Conservation (phyloP, 2,797 vertebrate species). For the Lateolabrax maculatus region DNA sequence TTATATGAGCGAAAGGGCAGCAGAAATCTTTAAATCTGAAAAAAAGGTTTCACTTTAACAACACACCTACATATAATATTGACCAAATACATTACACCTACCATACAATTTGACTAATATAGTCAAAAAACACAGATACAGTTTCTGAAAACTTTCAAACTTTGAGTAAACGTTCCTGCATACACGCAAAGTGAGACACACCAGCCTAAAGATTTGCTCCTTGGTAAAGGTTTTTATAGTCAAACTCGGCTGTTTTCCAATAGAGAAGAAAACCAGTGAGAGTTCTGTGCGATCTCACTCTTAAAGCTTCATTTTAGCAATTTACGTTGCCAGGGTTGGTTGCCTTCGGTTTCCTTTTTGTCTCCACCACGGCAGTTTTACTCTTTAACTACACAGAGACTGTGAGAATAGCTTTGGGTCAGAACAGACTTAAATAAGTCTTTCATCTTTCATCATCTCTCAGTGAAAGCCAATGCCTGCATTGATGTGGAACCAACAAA, state of each 20-base stretch:
- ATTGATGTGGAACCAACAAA: neutral
- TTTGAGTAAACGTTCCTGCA: neutral
- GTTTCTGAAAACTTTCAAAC: neutral
- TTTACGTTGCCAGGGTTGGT: neutral
- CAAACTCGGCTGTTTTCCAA: neutral
- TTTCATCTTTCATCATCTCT: conserved; percentile 23
- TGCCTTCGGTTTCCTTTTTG: neutral
- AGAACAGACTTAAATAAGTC: conserved; percentile 31
- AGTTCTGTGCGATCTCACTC: neutral
- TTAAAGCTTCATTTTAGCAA: neutral
- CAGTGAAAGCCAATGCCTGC: neutral
- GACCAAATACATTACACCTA: neutral
- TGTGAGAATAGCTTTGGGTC: conserved; percentile 23
- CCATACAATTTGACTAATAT: neutral
- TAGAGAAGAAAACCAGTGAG: neutral
- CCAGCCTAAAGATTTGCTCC: neutral
- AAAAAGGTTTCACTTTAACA: conserved; percentile 8
- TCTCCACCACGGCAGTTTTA: neutral
- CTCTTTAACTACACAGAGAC: neutral
- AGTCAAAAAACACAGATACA: neutral
- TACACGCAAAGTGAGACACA: neutral
- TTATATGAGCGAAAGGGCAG: neutral
- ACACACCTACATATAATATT: conserved; percentile 13
- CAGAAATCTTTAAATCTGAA: conserved; percentile 5
- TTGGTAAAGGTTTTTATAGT: neutral